Base-by-base conservation (phyloP, 2,113 vertebrate genomes). In the Notothenia rossii region DNA sequence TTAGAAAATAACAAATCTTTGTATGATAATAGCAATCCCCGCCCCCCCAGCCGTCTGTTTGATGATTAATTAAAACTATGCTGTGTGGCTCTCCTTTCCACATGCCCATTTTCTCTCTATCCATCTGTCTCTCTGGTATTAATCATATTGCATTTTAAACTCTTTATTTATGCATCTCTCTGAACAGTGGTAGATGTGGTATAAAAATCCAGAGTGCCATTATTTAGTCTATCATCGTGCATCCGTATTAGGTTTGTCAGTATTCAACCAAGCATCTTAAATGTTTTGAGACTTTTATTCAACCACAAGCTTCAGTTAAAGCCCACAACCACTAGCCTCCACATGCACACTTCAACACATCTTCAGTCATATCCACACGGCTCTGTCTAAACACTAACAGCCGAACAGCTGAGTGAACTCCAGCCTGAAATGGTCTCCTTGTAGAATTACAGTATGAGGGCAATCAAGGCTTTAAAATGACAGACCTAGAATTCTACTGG, bases 31-130 rank as follows among this genome's bases (percentile, higher is more conserved):
- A 63, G 17, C 61, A 14, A 7, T 11, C 60, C 5, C 15, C 20
- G 7, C 40, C 46, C 20, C 10, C 48, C 5, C 33, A 29, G 10
- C 48, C 49, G 54, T 53, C 29, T 72, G 40, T 54, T 63, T 62
- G 45, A 75, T 46, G 67, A 76, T 76, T 54, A 50, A 84, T 86
- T 84, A 53, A 79, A 85, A 75, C 11, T 25, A 71, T 15, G 48
- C 79, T 17, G 25, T 49, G 58, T 33, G 66, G 33, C 49, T 20
- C 22, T 72, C 36, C 76, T 45, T 78, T 69, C 25, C 63, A 73
- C 46, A 67, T 53, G 25, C 59, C 77, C 9, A 69, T 79, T 81
- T 73, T 75, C 55, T 66, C 45, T 68, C 40, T 20, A 20, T 69
- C 69, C 53, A 81, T 81, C 75, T 69, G 60, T 48, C 75, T 61